Evolutionary conservation across 1,140 invertebrate genomes (phyloP).

Genomic region (Agraylea sexmaculata): DNA sequence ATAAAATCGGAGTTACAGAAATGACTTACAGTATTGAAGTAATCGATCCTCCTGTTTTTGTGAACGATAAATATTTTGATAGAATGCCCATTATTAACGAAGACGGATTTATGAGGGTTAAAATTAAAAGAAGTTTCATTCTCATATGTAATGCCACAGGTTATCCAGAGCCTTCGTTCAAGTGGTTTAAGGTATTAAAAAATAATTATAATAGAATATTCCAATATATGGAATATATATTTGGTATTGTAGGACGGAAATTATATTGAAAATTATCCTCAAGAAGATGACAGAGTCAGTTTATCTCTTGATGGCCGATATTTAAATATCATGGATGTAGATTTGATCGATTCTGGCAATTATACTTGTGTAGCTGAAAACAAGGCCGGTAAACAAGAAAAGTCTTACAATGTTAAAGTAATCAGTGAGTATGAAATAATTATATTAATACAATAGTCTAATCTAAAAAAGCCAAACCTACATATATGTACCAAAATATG

Average conservation of each 20-base stretch:
- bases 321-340: constrained; percentile 20
- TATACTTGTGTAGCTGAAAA: constrained; percentile 37
- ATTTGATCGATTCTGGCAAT: constrained; percentile 26
- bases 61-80: constrained; percentile 22
- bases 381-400: constrained; percentile 25
- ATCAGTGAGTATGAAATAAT: too few species aligned
- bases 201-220: background rate
- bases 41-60: constrained; percentile 27
- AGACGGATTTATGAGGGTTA: constrained; percentile 21
- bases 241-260: constrained; percentile 2
- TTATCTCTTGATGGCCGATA: constrained; percentile 21
- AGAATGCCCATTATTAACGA: constrained; percentile 5
- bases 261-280: background rate
- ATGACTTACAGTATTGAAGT: constrained; percentile 27
- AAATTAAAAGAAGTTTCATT: constrained; percentile 29
- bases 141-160: constrained; percentile 32
- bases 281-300: constrained; percentile 6
- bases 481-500: too few species aligned
- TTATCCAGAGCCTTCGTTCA: constrained; percentile 31
- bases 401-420: constrained; percentile 28
- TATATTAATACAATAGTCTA: too few species aligned
- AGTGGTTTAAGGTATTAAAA: constrained; percentile 31
- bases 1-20: constrained; percentile 33
- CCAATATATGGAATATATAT: background rate
- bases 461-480: too few species aligned